Evolutionary conservation across 2,797 vertebrate species (phyloP).

Genomic region (Diceros bicornis): DNA sequence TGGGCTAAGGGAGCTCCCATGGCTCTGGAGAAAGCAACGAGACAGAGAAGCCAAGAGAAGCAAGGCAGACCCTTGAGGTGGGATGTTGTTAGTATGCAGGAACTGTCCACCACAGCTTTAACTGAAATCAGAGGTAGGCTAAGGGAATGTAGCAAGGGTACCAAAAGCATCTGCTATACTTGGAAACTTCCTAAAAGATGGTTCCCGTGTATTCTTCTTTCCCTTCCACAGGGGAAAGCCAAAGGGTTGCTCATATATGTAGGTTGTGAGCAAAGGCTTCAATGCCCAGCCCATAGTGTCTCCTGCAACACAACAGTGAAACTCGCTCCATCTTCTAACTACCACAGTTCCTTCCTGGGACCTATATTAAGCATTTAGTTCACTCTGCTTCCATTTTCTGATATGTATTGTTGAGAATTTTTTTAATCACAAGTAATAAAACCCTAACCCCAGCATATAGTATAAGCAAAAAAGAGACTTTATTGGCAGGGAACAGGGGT

Average conservation of each 20-base stretch:
- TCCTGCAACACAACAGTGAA: not conserved
- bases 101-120: not conserved
- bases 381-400: not conserved
- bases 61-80: not conserved
- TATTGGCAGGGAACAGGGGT: not conserved
- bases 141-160: not conserved
- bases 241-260: not conserved
- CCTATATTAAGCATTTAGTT: not conserved
- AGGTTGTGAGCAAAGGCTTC: not conserved
- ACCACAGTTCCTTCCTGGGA: not conserved
- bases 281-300: not conserved
- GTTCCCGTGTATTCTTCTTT: not conserved
- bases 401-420: not conserved
- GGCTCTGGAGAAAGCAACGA: not conserved
- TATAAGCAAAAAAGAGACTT: not conserved
- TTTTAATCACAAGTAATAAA: not conserved
- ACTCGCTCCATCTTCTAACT: not conserved
- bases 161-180: not conserved
- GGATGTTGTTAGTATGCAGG: too few species aligned
- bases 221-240: not conserved
- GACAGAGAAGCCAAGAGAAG: constrained; percentile 3
- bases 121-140: not conserved
- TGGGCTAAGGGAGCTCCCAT: not conserved
- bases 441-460: not conserved
- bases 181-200: not conserved